phyloP scores from a whole-genome alignment of 2,113 vertebrate species.

The Gracilinanus agilis region DNA sequence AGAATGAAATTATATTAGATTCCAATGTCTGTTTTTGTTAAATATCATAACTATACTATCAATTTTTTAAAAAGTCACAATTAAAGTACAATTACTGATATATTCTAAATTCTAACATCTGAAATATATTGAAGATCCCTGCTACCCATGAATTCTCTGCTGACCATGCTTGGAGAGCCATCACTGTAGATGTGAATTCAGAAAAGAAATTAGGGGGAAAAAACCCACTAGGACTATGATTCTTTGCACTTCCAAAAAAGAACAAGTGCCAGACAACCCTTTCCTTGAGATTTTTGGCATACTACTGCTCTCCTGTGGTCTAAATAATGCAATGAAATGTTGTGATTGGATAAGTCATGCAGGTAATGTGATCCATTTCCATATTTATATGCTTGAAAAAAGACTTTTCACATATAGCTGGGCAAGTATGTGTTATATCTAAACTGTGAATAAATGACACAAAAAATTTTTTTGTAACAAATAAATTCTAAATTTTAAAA shows the following conservation, averaged over 20 bases:
- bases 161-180: not conserved
- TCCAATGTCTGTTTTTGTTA: not conserved
- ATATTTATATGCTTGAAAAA: not conserved
- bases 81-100: not conserved
- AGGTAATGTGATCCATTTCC: not conserved
- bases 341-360: not conserved
- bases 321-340: not conserved
- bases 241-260: not conserved
- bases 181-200: not conserved
- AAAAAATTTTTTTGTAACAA: no score
- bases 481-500: no score
- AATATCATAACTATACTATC: not conserved
- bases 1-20: not conserved
- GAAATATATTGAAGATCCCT: not conserved
- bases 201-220: not conserved
- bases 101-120: conserved; percentile 20
- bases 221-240: not conserved
- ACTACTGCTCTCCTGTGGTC: not conserved
- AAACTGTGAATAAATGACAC: not conserved
- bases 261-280: not conserved
- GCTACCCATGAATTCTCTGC: not conserved
- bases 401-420: not conserved
- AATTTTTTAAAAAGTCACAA: not conserved
- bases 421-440: not conserved
- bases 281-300: conserved; percentile 8